phyloP scores from a whole-genome alignment of 2,113 vertebrate genomes.

The Guaruba guarouba region DNA sequence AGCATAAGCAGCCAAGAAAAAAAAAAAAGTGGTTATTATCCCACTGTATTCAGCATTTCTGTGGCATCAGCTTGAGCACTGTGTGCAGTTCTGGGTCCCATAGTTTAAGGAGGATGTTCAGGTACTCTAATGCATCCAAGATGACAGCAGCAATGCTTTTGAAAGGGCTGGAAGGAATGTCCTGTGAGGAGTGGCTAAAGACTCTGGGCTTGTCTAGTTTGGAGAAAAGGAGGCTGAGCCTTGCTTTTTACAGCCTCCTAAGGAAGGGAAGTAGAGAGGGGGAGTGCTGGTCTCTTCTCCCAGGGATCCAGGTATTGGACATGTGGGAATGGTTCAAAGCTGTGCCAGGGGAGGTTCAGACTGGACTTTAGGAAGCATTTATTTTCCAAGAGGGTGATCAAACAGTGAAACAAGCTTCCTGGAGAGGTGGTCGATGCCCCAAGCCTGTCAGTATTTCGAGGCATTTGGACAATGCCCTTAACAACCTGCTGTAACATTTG shows the following conservation, averaged over 20 bases:
- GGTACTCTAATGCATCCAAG: neutral
- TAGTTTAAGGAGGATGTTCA: neutral
- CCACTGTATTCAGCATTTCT: fast-evolving
- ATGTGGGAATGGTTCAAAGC: neutral
- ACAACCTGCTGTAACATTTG: neutral
- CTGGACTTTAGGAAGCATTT: neutral
- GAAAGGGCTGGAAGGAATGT: neutral
- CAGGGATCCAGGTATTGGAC: neutral
- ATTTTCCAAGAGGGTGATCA: fast-evolving
- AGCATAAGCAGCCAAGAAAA: fast-evolving
- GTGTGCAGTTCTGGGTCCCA: neutral
- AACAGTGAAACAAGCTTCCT: neutral
- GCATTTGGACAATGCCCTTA: neutral
- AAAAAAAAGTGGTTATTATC: neutral
- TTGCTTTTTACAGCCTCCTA: neutral
- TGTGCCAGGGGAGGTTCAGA: neutral
- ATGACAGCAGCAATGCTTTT: neutral
- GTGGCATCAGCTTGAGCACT: neutral
- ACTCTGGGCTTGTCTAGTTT: neutral
- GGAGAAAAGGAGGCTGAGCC: neutral
- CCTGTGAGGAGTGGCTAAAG: neutral
- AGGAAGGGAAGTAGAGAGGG: neutral
- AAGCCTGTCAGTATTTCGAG: neutral
- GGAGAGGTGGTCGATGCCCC: fast-evolving
- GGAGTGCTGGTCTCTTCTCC: neutral